phyloP scores from a whole-genome alignment of 2,113 vertebrate genomes.

The Steatornis caripensis region DNA sequence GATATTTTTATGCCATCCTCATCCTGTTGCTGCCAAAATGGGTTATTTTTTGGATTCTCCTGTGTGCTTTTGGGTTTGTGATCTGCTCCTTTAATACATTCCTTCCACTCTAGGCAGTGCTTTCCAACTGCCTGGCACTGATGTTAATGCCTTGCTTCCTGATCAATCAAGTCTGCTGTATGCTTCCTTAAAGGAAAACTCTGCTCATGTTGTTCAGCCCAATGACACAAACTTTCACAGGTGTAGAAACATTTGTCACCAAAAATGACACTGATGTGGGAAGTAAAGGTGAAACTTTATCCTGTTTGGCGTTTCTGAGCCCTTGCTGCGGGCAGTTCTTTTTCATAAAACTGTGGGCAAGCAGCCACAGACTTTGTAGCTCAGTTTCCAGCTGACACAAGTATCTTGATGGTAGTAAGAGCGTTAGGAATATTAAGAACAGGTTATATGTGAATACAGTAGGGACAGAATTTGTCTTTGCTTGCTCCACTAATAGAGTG shows the following conservation, averaged over 20 bases:
- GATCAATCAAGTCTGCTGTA: not conserved
- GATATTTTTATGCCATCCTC: not conserved
- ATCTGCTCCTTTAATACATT: slow-evolving; percentile 27
- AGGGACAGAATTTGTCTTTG: not conserved
- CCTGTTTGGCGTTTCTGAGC: not conserved
- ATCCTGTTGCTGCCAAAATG: not conserved
- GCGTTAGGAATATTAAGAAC: not conserved
- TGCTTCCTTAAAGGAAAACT: slow-evolving; percentile 38
- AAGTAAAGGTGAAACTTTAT: not conserved
- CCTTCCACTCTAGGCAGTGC: slow-evolving; percentile 25
- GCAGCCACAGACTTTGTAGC: not conserved
- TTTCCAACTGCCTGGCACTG: slow-evolving; percentile 48
- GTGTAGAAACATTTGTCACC: not conserved
- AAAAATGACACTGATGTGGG: not conserved
- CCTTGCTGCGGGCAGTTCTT: not conserved
- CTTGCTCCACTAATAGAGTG: not conserved
- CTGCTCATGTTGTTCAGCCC: not conserved
- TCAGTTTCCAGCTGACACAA: not conserved
- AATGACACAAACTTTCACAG: not conserved
- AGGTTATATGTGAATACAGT: not conserved
- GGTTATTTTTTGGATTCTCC: not conserved
- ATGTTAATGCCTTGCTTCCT: not conserved
- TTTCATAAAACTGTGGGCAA: not conserved
- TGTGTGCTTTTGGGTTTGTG: not conserved
- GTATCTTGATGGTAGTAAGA: not conserved